Evolutionary conservation across 2,113 vertebrate species (phyloP), one percentile per base, ranked within the genome.

Genomic region (Perognathus longimembris): DNA sequence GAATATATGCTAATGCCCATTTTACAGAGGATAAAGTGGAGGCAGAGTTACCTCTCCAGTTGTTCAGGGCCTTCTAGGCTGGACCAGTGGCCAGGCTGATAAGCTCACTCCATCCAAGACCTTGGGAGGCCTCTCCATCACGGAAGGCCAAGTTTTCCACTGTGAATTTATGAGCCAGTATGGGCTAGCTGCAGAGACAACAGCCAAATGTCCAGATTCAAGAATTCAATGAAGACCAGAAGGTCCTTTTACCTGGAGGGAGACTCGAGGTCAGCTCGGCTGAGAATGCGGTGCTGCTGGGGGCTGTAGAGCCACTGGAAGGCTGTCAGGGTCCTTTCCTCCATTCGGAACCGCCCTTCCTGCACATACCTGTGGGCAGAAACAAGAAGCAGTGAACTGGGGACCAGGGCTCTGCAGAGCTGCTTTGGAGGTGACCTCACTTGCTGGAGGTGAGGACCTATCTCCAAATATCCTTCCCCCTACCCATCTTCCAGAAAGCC

Each of bases 251-350:
- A 98, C 98, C 98, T 98, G 97, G 96, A 97, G 81, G 98, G 97
- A 0, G 97, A 96, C 54, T 97, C 93, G 1, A 98, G 97, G 76
- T 98, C 98, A 0, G 97, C 97, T 3, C 98, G 88, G 96, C 97
- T 98, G 90, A 98, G 88, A 0, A 98, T 98, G 94, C 96, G 97
- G 81, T 98, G 98, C 92, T 98, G 98, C 9, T 98, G 97, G 0
- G 98, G 98, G 0, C 97, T 98, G 93, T 98, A 97, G 32, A 98
- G 97, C 98, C 98, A 98, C 75, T 98, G 98, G 96, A 98, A 98
- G 14, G 98, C 98, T 0, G 97, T 98, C 95, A 98, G 95, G 0
- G 98, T 98, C 95, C 98, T 97, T 97, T 98, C 98, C 96, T 98
- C 98, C 0, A 98, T 97, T 66, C 97, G 97, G 71, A 98, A 98